Conservation (phyloP, 2,113 vertebrate genomes). For the Ia io region DNA sequence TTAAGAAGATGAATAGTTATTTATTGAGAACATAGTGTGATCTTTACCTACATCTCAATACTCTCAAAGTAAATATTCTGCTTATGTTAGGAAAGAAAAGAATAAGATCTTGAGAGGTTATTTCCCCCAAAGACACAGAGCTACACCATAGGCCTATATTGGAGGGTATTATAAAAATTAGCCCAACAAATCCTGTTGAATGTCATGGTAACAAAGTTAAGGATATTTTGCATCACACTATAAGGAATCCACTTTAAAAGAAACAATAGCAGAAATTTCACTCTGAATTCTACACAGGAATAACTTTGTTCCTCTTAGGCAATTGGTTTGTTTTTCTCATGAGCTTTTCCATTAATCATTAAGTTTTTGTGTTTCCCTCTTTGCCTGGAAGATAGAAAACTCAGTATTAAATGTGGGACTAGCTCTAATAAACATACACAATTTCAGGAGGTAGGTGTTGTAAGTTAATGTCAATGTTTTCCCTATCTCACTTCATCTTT, state of each 20-base stretch:
- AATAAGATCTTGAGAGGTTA: background rate
- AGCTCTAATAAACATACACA: background rate
- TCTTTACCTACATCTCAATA: background rate
- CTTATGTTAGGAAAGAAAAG: constrained; percentile 1
- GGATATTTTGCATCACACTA: background rate
- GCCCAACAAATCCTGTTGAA: background rate
- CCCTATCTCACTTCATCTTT: background rate
- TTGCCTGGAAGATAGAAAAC: background rate
- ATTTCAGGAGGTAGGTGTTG: background rate
- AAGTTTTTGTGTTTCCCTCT: background rate
- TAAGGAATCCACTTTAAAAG: background rate
- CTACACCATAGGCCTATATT: background rate
- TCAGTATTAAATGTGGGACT: background rate
- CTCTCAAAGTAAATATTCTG: background rate
- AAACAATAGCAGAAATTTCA: constrained; percentile 8
- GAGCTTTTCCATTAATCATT: background rate
- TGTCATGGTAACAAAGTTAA: background rate
- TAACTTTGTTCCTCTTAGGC: background rate
- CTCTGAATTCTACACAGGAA: background rate
- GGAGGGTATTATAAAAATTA: background rate
- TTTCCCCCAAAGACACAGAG: background rate
- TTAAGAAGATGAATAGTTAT: background rate
- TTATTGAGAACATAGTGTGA: background rate
- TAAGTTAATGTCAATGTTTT: background rate
- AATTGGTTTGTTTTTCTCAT: background rate